A percentile compares a stretch with the other conserved stretches of the same genome.
Evolutionary conservation across 2,888 invertebrate species (phyloP).

Genomic region (Ichneumoninae sp.): DNA sequence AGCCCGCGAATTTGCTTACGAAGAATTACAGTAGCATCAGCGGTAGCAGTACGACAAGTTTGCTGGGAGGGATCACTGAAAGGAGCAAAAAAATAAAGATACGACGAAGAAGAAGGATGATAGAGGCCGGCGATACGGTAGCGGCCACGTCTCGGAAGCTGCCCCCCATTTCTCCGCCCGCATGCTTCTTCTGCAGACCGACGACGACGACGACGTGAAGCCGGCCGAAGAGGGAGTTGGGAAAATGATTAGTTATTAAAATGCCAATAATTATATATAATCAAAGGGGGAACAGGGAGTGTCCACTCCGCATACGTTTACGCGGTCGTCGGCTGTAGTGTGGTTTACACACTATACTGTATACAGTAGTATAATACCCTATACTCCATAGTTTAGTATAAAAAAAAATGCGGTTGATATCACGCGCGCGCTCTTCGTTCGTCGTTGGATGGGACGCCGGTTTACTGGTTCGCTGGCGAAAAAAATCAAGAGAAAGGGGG

Average conservation of each 20-base stretch:
- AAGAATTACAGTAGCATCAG: background rate
- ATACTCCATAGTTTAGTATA: conserved; percentile 28
- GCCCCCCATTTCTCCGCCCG: conserved; percentile 77
- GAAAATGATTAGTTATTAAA: conserved; percentile 84
- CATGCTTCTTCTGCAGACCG: conserved; percentile 53
- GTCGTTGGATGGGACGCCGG: conserved; percentile 49
- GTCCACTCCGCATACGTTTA: conserved; percentile 78
- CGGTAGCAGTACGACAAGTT: conserved; percentile 3
- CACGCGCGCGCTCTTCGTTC: conserved; percentile 60
- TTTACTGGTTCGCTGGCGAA: conserved; percentile 64
- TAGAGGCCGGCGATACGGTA: conserved; percentile 77
- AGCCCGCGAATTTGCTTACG: no score
- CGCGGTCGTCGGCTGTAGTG: conserved; percentile 66
- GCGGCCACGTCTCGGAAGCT: conserved; percentile 82
- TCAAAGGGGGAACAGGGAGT: conserved; percentile 81
- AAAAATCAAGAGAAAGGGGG: conserved; percentile 61
- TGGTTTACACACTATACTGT: conserved; percentile 22
- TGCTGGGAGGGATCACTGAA: conserved; percentile 18
- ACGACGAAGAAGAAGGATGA: conserved; percentile 37
- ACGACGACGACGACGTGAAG: conserved; percentile 37
- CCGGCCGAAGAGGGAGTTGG: conserved; percentile 72
- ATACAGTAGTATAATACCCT: conserved; percentile 15
- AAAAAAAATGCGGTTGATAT: conserved; percentile 34
- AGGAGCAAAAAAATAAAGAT: conserved; percentile 23
- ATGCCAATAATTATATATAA: conserved; percentile 84